Percentiles rank a stretch among this genome's conserved stretches.
Conservation (phyloP, 2,888 invertebrate species). For the Microplitis manilae region DNA sequence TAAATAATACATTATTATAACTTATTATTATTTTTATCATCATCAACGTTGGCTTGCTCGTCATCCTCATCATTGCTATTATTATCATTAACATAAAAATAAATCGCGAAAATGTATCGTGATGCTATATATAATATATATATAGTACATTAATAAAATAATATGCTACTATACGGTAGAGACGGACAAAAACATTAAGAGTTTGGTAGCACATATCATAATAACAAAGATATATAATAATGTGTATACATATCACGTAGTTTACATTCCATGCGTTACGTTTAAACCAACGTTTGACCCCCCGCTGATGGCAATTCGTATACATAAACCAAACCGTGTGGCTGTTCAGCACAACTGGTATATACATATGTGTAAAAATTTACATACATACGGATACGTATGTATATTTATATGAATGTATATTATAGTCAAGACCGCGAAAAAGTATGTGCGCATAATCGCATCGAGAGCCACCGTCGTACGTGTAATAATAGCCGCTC, state of each 20-base stretch:
- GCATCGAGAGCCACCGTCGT: conserved; percentile 36
- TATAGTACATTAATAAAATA: not conserved
- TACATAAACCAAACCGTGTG: conserved; percentile 15
- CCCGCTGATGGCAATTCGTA: conserved; percentile 27
- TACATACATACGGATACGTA: conserved; percentile 32
- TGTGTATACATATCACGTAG: conserved; percentile 13
- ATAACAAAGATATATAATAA: conserved; percentile 7
- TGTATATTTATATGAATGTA: not conserved
- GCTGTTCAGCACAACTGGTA: too few relatives aligned
- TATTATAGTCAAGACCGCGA: conserved; percentile 9
- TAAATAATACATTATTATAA: conserved; percentile 8
- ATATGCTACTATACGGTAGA: not conserved
- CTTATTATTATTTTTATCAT: not conserved
- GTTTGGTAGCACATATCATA: conserved; percentile 14
- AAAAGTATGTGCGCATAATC: conserved; percentile 26
- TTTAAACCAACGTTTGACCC: conserved; percentile 32
- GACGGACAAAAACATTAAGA: not conserved
- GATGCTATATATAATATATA: not conserved
- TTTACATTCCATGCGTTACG: conserved; percentile 33
- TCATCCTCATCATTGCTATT: not conserved
- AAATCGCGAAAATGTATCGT: not conserved
- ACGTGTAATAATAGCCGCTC: conserved; percentile 44
- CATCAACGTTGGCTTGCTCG: not conserved
- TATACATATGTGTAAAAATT: conserved; percentile 15
- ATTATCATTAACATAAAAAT: not conserved